Percentiles rank a stretch among this genome's conserved stretches.
Evolutionary conservation across 2,888 invertebrate species (phyloP).

Genomic region (Masnerella sp.): DNA sequence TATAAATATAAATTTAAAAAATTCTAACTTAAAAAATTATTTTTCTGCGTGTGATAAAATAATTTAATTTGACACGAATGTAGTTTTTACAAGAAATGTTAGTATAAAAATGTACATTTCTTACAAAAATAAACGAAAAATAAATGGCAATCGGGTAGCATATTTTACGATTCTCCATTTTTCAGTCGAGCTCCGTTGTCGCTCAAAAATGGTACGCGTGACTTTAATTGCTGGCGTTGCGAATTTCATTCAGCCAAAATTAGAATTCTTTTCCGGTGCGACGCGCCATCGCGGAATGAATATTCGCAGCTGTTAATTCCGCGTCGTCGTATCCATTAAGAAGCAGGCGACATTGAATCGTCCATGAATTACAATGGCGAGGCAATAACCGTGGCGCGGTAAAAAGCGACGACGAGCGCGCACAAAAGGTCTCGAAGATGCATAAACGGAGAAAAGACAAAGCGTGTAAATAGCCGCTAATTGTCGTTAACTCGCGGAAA

Average conservation of each 20-base stretch:
- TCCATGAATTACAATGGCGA: slow-evolving; percentile 21
- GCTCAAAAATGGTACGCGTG: slow-evolving; percentile 12
- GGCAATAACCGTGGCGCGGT: slow-evolving; percentile 31
- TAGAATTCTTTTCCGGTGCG: slow-evolving; percentile 11
- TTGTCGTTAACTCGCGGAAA: slow-evolving; percentile 53
- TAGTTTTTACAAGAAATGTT: too few species aligned
- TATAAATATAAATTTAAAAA: too few species aligned
- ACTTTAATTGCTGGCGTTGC: slow-evolving; percentile 9
- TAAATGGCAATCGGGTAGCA: too few species aligned
- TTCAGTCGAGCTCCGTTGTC: neutral
- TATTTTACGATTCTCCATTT: too few species aligned
- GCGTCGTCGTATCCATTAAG: slow-evolving; percentile 8
- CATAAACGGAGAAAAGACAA: slow-evolving; percentile 26
- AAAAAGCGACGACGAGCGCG: slow-evolving; percentile 14
- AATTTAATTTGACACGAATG: too few species aligned
- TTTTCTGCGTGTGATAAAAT: too few species aligned
- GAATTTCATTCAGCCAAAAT: slow-evolving; percentile 18
- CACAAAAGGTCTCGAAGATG: slow-evolving; percentile 10
- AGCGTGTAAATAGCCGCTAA: slow-evolving; percentile 55
- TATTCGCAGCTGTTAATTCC: slow-evolving; percentile 21
- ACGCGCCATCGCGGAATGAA: slow-evolving; percentile 12
- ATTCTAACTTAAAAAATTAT: too few species aligned
- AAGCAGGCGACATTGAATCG: slow-evolving; percentile 21
- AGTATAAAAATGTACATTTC: too few species aligned
- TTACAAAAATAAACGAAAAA: too few species aligned